Evolutionary conservation across 2,797 vertebrate genomes (phyloP).

Genomic region (Martes flavigula): DNA sequence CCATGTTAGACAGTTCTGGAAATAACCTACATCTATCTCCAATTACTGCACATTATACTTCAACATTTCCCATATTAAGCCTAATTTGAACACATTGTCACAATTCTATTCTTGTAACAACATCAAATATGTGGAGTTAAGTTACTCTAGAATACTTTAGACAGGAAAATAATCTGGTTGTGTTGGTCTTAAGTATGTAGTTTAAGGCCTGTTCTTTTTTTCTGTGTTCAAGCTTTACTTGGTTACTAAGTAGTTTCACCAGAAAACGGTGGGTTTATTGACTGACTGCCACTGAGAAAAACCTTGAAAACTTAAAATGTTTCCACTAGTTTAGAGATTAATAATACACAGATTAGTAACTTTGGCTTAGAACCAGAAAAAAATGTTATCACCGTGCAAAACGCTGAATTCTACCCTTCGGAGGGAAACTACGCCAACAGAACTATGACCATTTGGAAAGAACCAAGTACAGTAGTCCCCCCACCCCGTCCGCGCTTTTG

Average conservation of each 20-base stretch:
- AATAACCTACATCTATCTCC: background rate
- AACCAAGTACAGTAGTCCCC: background rate
- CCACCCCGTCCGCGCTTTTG: background rate
- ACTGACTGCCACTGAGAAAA: background rate
- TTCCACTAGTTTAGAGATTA: background rate
- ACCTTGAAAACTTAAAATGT: background rate
- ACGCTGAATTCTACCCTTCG: background rate
- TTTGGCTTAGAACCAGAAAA: background rate
- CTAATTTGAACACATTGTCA: background rate
- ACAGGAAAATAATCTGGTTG: background rate
- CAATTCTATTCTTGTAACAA: background rate
- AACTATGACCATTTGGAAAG: background rate
- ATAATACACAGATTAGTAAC: background rate
- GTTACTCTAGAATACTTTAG: background rate
- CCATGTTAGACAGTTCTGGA: background rate
- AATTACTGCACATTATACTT: background rate
- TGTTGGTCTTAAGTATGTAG: background rate
- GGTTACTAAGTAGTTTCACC: background rate
- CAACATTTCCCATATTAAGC: background rate
- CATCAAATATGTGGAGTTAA: background rate
- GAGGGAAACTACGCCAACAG: background rate
- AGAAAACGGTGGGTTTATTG: background rate
- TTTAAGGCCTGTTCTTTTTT: background rate
- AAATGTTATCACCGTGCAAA: background rate
- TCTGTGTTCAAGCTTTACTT: background rate